These are phyloP conservation scores for Chlamydotis undulata DNA, from an alignment of 2,113 vertebrate genomes.

Conservation along the genomic window DNA sequence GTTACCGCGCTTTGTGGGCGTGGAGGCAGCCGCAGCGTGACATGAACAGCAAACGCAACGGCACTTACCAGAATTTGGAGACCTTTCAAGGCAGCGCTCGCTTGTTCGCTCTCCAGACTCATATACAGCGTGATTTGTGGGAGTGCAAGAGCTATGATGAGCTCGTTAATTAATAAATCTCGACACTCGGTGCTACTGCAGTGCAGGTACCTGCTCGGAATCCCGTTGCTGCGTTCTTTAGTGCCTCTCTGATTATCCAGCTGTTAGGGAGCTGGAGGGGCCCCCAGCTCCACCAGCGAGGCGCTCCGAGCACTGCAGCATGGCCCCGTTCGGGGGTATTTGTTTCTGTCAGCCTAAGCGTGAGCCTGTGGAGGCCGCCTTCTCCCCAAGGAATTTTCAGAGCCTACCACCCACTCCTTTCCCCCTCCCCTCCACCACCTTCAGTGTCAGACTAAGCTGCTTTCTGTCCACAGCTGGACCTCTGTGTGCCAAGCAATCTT, in stretches of 20 bases:
- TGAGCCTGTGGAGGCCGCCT: neutral
- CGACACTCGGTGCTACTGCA: neutral
- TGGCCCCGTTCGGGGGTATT: neutral
- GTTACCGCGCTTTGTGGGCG: rapidly evolving
- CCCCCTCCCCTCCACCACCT: neutral
- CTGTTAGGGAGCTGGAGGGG: neutral
- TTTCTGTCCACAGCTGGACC: neutral
- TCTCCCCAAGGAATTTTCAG: neutral
- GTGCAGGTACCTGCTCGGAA: neutral
- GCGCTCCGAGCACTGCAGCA: neutral
- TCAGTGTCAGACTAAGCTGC: neutral
- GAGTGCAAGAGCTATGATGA: neutral
- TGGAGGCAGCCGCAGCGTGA: neutral
- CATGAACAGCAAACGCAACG: rapidly evolving
- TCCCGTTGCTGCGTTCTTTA: rapidly evolving
- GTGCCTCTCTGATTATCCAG: neutral
- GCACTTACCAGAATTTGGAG: neutral
- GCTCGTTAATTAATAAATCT: neutral
- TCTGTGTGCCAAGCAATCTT: no score
- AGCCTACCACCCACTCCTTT: neutral
- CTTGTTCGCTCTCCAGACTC: neutral
- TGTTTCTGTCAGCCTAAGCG: neutral
- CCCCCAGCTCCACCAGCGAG: neutral
- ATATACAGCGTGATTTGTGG: rapidly evolving
- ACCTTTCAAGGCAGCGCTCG: neutral